Conservation (phyloP, 2,888 invertebrate species). For the Caenorhabditis sp. region DNA sequence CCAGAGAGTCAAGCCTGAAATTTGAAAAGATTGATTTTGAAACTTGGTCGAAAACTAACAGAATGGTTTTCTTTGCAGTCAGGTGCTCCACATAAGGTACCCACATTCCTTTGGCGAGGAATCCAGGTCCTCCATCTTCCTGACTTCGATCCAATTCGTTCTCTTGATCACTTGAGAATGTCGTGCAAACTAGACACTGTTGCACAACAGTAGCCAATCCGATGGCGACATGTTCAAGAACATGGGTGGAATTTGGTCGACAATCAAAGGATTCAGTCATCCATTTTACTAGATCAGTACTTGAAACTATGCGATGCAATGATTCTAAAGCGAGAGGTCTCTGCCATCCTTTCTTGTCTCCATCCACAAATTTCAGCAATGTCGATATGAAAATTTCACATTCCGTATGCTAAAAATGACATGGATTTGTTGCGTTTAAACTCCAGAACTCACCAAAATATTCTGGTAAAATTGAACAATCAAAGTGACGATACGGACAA, state of each 20-base stretch:
- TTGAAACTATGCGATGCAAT: slow-evolving; percentile 89
- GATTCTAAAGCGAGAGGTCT: slow-evolving; percentile 96
- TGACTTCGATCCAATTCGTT: slow-evolving; percentile 69
- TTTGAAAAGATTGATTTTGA: background rate
- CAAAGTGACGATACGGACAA: slow-evolving; percentile 93
- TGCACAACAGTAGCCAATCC: slow-evolving; percentile 95
- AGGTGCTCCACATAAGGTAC: slow-evolving; percentile 72
- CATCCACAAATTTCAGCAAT: slow-evolving; percentile 96
- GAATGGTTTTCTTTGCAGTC: slow-evolving; percentile 70
- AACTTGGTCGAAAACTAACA: slow-evolving; percentile 60
- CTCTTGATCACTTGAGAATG: slow-evolving; percentile 68
- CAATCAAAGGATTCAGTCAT: slow-evolving; percentile 97
- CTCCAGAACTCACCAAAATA: slow-evolving; percentile 69
- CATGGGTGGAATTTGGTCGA: slow-evolving; percentile 87
- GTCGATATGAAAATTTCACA: slow-evolving; percentile 98
- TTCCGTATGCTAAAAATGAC: slow-evolving; percentile 88
- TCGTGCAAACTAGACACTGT: slow-evolving; percentile 86
- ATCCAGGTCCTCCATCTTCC: slow-evolving; percentile 71
- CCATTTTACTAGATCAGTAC: slow-evolving; percentile 85
- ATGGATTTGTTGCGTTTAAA: background rate
- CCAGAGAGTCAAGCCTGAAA: slow-evolving; percentile 93
- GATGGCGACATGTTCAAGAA: slow-evolving; percentile 94
- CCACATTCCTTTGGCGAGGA: slow-evolving; percentile 68
- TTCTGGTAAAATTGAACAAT: slow-evolving; percentile 89
- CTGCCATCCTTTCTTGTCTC: slow-evolving; percentile 97